Evolutionary conservation across 1,140 invertebrate genomes (phyloP), one percentile per base, ranked within the genome.

Genomic region (Pomacea maculata): DNA sequence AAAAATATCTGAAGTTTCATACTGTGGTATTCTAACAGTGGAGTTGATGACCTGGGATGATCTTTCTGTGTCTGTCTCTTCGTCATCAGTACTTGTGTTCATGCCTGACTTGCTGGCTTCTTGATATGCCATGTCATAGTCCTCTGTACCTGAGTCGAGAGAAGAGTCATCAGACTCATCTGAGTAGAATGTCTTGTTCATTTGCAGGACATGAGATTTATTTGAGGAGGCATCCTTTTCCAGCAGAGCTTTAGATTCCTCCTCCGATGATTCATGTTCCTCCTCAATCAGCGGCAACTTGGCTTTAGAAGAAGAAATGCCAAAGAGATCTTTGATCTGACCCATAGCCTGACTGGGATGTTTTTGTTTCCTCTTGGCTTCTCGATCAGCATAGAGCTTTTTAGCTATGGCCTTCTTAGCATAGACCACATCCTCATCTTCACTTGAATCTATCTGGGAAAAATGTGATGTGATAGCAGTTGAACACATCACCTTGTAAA

Each of bases 381-480:
- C 71, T 65, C 64, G 65, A 9, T 63, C 65, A 25, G 80, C 72
- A 75, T 63, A 57, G 14, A 79, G 63, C 29, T 73, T 68, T 71
- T 74, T 67, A 14, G 83, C 82, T 61, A 80, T 78, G 14, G 63
- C 63, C 70, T 78, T 83, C 74, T 79, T 84, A 52, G 54, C 78
- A 54, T 70, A 25, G 6, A 79, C 78, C 73, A 84, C 80, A 34
- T 82, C 82, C 64, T 87, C 86, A 61, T 87, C 86, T 34, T 87
- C 86, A 67, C 86, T 87, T 15, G 86, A 87, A 76, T 87, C 86
- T 25, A 65, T 81, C 82, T 87, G 77, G 14, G 8, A n/a, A 45
- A 45, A 57, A 25, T 34, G 57, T 61, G 11, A 61, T 17, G 8
- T 61, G 34, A 45, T 61, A 61, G 11, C 11, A 6, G 57, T 17